These are phyloP conservation scores for Herminia tarsipennalis DNA, from an alignment of 2,888 invertebrate species.

Conservation along the genomic window DNA sequence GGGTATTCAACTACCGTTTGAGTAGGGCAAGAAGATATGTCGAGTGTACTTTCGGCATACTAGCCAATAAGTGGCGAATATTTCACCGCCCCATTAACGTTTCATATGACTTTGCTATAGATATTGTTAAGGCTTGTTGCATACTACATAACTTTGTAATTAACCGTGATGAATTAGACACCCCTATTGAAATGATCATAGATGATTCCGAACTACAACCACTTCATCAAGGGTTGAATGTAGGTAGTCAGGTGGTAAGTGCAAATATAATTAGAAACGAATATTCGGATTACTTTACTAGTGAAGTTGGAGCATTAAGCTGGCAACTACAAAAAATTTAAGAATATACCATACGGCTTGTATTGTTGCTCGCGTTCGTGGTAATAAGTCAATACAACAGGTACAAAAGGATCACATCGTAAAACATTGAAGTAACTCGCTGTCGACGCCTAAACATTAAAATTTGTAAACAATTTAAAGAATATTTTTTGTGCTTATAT, in stretches of 20 bases:
- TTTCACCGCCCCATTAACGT: not conserved
- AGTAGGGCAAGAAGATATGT: too few relatives aligned
- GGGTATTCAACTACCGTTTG: not conserved
- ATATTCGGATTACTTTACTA: slow-evolving; percentile 38
- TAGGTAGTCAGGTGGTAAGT: slow-evolving; percentile 29
- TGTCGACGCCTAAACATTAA: slow-evolving; percentile 26
- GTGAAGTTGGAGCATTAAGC: slow-evolving; percentile 35
- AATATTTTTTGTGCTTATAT: too few relatives aligned
- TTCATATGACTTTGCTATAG: slow-evolving; percentile 2
- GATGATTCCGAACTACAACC: slow-evolving; percentile 34
- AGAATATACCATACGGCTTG: slow-evolving; percentile 28
- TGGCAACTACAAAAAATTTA: slow-evolving; percentile 40
- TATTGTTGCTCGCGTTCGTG: slow-evolving; percentile 32
- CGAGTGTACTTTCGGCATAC: too few relatives aligned
- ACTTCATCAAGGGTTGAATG: slow-evolving; percentile 27
- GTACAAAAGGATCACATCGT: slow-evolving; percentile 28
- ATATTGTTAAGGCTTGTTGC: slow-evolving; percentile 10
- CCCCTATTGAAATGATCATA: slow-evolving; percentile 33
- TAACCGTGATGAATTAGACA: slow-evolving; percentile 31
- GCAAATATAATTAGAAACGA: slow-evolving; percentile 39
- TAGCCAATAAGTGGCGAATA: slow-evolving; percentile 26
- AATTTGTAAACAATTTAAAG: too few relatives aligned
- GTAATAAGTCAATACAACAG: slow-evolving; percentile 32
- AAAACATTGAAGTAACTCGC: slow-evolving; percentile 24
- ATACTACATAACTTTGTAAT: slow-evolving; percentile 25